phyloP scores from a whole-genome alignment of 2,113 vertebrate species.

The Polypterus senegalus region DNA sequence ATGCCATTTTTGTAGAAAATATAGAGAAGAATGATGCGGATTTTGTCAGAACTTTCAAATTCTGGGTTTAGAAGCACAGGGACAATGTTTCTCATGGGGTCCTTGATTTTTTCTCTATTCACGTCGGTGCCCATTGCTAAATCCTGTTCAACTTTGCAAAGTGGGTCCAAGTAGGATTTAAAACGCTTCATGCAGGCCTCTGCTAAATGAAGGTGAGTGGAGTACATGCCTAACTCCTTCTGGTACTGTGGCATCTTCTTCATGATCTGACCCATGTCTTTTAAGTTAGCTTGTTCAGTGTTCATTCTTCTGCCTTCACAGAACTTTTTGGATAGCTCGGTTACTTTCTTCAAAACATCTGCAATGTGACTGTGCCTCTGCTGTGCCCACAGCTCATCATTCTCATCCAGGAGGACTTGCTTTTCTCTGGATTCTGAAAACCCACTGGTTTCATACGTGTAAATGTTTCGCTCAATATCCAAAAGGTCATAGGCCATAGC shows the following conservation, averaged over 20 bases:
- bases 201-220: constrained; percentile 43
- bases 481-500: constrained; percentile 53
- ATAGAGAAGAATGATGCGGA: constrained; percentile 47
- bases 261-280: constrained; percentile 49
- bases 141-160: constrained; percentile 50
- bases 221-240: constrained; percentile 52
- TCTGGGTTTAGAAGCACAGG: constrained; percentile 35
- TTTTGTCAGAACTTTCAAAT: constrained; percentile 42
- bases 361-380: constrained; percentile 52
- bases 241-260: constrained; percentile 56
- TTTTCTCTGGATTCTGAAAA: constrained; percentile 40
- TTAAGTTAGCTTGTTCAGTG: constrained; percentile 49
- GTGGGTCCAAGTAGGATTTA: constrained; percentile 39
- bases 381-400: constrained; percentile 46
- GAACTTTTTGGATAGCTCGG: constrained; percentile 43
- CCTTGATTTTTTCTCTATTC: constrained; percentile 45
- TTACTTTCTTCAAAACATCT: constrained; percentile 46
- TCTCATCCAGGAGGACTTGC: constrained; percentile 45
- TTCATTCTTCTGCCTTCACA: constrained; percentile 50
- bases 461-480: constrained; percentile 41
- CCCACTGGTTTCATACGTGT: constrained; percentile 42
- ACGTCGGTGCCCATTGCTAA: constrained; percentile 42
- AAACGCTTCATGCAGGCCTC: constrained; percentile 48
- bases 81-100: constrained; percentile 48
- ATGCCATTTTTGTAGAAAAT: constrained; percentile 43